phyloP scores from a whole-genome alignment of 2,113 vertebrate species.

The Muntiacus muntjak region DNA sequence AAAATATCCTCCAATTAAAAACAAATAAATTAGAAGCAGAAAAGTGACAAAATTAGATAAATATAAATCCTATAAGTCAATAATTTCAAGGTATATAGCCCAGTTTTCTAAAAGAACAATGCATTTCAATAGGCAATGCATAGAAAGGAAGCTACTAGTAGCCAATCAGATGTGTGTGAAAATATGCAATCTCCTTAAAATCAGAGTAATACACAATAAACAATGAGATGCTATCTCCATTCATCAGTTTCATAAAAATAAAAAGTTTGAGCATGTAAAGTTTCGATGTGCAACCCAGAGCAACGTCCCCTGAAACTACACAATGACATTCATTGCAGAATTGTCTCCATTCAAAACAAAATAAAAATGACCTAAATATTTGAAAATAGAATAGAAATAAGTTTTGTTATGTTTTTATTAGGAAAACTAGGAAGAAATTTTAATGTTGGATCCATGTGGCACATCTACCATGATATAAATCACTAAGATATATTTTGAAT shows the following conservation, averaged over 20 bases:
- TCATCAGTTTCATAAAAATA: background rate
- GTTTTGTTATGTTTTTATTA: background rate
- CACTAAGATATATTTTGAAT: background rate
- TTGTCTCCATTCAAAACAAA: background rate
- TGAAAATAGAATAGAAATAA: background rate
- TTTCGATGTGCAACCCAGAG: background rate
- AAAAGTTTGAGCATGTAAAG: background rate
- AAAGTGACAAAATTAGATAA: background rate
- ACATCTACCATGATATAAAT: background rate
- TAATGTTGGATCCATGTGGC: background rate
- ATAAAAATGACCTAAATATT: background rate
- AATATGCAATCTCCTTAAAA: background rate
- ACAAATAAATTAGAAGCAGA: no score
- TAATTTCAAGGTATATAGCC: background rate
- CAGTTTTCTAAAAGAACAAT: background rate
- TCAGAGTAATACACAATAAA: background rate
- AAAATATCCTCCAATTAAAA: no score
- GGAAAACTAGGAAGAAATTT: background rate
- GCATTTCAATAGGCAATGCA: background rate
- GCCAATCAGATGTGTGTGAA: background rate
- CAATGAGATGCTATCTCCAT: background rate
- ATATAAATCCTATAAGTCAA: background rate
- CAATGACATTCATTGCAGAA: background rate
- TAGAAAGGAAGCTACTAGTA: background rate
- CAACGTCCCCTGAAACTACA: background rate